These are phyloP conservation scores for Acleris literana DNA, from an alignment of 2,888 invertebrate species.

Conservation along the genomic window DNA sequence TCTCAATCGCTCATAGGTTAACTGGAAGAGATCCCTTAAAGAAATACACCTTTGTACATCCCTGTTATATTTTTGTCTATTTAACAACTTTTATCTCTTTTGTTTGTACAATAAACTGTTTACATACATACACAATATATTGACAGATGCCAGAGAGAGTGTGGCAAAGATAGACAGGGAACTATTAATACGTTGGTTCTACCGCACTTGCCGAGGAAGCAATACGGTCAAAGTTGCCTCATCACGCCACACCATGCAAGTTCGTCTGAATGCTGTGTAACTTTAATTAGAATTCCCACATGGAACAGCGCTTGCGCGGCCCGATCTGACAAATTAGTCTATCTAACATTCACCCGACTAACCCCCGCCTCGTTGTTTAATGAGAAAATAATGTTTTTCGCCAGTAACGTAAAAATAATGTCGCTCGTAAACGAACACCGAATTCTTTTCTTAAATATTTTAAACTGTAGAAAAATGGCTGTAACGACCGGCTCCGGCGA, in stretches of 20 bases:
- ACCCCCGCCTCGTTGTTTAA: conserved; percentile 31
- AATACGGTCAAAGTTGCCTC: conserved; percentile 33
- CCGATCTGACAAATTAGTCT: conserved; percentile 37
- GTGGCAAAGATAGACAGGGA: too few species aligned
- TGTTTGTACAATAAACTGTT: too few species aligned
- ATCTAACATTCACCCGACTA: conserved; percentile 34
- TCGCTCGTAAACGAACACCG: conserved; percentile 29
- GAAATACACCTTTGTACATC: too few species aligned
- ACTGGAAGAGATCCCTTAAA: too few species aligned
- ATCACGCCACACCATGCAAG: conserved; percentile 24
- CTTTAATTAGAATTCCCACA: conserved; percentile 37
- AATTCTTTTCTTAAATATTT: conserved; percentile 31
- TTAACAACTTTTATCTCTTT: too few species aligned
- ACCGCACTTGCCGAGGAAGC: conserved; percentile 13
- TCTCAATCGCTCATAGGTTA: too few species aligned
- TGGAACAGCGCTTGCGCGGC: conserved; percentile 24
- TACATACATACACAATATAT: too few species aligned
- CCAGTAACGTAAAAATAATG: conserved; percentile 35
- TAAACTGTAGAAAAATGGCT: conserved; percentile 26
- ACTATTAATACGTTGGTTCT: too few species aligned
- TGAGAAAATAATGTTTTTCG: conserved; percentile 34
- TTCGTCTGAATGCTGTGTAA: conserved; percentile 34
- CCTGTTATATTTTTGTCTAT: too few species aligned
- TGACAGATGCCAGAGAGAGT: too few species aligned
- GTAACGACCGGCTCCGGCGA: conserved; percentile 20